phyloP scores from a whole-genome alignment of 1,140 invertebrate genomes.

The Andricus grossulariae region DNA sequence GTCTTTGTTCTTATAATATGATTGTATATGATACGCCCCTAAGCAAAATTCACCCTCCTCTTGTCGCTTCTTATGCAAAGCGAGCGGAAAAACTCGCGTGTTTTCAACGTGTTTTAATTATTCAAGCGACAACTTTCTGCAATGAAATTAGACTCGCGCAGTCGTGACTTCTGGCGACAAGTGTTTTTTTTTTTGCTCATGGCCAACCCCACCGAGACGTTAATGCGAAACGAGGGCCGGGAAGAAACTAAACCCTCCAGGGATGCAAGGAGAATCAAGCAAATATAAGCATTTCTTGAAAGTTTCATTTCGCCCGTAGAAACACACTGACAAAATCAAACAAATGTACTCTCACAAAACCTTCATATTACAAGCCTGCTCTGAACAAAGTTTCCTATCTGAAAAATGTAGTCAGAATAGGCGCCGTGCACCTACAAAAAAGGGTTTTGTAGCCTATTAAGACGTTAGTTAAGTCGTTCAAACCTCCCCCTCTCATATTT shows the following conservation, averaged over 20 bases:
- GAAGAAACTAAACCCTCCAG: not conserved
- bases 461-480: too few relatives aligned
- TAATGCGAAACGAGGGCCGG: constrained; percentile 39
- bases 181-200: constrained; percentile 68
- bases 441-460: too few relatives aligned
- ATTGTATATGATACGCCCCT: too few relatives aligned
- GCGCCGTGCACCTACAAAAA: too few relatives aligned
- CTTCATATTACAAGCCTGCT: too few relatives aligned
- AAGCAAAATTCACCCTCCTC: not conserved
- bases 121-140: constrained; percentile 73
- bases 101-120: constrained; percentile 67
- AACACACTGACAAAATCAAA: too few relatives aligned
- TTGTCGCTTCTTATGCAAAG: constrained; percentile 51
- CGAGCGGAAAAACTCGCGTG: constrained; percentile 51
- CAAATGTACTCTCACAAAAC: too few relatives aligned
- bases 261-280: constrained; percentile 51
- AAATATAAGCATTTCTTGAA: constrained; percentile 52
- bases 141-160: constrained; percentile 73
- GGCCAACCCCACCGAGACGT: constrained; percentile 51
- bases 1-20: too few relatives aligned
- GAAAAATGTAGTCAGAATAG: too few relatives aligned
- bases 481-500: too few relatives aligned
- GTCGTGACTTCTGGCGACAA: constrained; percentile 67
- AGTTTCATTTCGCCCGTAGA: constrained; percentile 15
- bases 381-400: too few relatives aligned